Evolutionary conservation across 1,140 invertebrate genomes (phyloP).

Genomic region (Heliconius congener): DNA sequence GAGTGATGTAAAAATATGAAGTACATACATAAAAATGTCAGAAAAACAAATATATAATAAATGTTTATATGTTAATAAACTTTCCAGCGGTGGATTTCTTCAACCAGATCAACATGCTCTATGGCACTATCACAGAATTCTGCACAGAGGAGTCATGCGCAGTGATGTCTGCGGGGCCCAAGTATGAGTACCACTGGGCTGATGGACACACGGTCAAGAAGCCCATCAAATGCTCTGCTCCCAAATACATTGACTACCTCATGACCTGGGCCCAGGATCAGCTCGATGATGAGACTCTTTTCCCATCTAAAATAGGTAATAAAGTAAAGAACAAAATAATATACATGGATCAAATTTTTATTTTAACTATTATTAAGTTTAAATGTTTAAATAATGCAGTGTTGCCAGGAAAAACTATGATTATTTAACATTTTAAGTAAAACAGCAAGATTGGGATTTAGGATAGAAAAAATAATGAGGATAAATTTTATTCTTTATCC

Average conservation of each 20-base stretch:
- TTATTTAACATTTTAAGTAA: no score
- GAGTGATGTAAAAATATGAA: no score
- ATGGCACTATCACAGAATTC: conserved; percentile 99
- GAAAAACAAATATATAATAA: no score
- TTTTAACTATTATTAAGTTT: no score
- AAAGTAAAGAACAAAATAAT: conserved; percentile 22
- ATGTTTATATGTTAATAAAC: neutral
- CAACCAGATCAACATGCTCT: conserved; percentile 99
- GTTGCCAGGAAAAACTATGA: no score
- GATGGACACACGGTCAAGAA: conserved; percentile 99
- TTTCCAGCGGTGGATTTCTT: conserved; percentile 98
- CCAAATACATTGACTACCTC: conserved; percentile 99
- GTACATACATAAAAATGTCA: no score
- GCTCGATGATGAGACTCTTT: conserved; percentile 98
- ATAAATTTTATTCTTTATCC: no score
- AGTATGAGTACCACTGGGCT: conserved; percentile 99
- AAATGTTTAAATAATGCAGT: no score
- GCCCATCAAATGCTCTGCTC: conserved; percentile 99
- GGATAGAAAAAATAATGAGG: no score
- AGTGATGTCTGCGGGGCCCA: conserved; percentile 98
- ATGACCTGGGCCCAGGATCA: conserved; percentile 99
- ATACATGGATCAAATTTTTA: no score
- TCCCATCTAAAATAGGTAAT: conserved; percentile 99
- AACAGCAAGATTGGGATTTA: no score
- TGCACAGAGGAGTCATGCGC: conserved; percentile 99